phyloP scores from a whole-genome alignment of 2,888 invertebrate genomes.

The Epirrhoe tristata region DNA sequence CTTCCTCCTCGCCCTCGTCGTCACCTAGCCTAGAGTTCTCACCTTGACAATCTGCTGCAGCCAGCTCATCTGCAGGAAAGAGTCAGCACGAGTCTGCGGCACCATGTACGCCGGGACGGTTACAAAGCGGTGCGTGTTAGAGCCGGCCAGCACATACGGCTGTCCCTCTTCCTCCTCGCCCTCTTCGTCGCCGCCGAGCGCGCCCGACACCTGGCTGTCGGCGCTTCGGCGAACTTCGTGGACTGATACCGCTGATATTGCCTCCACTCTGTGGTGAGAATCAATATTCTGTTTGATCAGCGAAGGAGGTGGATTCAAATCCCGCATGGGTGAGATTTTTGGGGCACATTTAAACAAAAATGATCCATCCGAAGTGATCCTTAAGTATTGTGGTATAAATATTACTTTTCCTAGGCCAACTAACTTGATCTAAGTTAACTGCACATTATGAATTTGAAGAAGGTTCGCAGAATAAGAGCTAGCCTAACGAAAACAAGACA shows the following conservation, averaged over 20 bases:
- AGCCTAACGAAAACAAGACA: too few relatives aligned
- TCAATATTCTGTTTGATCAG: background rate
- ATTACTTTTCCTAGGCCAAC: too few relatives aligned
- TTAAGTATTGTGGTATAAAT: too few relatives aligned
- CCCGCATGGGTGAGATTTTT: too few relatives aligned
- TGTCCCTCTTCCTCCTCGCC: conserved; percentile 44
- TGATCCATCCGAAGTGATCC: too few relatives aligned
- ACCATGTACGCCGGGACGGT: conserved; percentile 66
- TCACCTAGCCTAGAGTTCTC: background rate
- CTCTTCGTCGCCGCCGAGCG: conserved; percentile 4
- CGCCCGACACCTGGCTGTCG: conserved; percentile 21
- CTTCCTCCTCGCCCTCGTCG: conserved; percentile 16
- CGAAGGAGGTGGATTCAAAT: background rate
- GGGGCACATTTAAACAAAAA: too few relatives aligned
- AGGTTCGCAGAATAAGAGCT: too few relatives aligned
- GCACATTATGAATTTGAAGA: too few relatives aligned
- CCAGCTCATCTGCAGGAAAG: conserved; percentile 80
- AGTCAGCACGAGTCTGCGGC: conserved; percentile 73
- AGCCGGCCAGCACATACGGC: conserved; percentile 69
- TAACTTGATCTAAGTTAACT: too few relatives aligned
- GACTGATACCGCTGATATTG: conserved; percentile 7
- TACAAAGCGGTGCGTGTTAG: conserved; percentile 68
- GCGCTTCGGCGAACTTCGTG: conserved; percentile 16
- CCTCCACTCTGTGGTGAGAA: conserved; percentile 7
- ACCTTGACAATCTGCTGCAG: conserved; percentile 73